Conservation (phyloP, 2,888 invertebrate genomes). For the Mimumesa dahlbomi region DNA sequence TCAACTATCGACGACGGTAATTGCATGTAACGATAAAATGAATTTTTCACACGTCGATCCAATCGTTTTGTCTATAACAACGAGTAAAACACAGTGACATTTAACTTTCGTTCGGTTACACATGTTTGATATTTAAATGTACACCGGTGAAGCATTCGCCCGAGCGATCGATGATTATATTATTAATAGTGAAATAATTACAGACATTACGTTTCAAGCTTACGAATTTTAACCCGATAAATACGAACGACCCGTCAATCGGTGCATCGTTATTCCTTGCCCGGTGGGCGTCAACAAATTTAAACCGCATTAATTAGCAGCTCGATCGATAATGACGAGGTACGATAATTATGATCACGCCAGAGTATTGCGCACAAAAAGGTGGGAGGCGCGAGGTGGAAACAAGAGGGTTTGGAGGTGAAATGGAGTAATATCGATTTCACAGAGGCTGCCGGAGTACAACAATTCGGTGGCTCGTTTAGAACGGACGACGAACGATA, state of each 20-base stretch:
- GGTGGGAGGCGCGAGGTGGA: background rate
- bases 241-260: slow-evolving; percentile 13
- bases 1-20: too few species aligned
- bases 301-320: slow-evolving; percentile 41
- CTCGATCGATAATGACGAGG: slow-evolving; percentile 38
- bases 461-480: slow-evolving; percentile 20
- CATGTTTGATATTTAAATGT: background rate
- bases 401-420: slow-evolving; percentile 12
- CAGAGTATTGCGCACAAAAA: slow-evolving; percentile 4
- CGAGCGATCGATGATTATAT: background rate
- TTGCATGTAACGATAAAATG: too few species aligned
- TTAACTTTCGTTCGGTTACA: too few species aligned
- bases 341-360: slow-evolving; percentile 42
- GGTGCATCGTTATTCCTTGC: slow-evolving; percentile 28
- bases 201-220: background rate
- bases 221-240: background rate
- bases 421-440: slow-evolving; percentile 54
- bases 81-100: background rate
- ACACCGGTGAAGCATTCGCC: background rate
- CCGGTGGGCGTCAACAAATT: slow-evolving; percentile 30
- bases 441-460: background rate
- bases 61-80: background rate
- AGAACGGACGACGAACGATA: background rate
- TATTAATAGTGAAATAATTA: slow-evolving; percentile 11
- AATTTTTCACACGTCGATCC: too few species aligned